A percentile compares a stretch with the other conserved stretches of the same genome.
Conservation (phyloP, 2,113 vertebrate genomes). For the Ciconia stormi region DNA sequence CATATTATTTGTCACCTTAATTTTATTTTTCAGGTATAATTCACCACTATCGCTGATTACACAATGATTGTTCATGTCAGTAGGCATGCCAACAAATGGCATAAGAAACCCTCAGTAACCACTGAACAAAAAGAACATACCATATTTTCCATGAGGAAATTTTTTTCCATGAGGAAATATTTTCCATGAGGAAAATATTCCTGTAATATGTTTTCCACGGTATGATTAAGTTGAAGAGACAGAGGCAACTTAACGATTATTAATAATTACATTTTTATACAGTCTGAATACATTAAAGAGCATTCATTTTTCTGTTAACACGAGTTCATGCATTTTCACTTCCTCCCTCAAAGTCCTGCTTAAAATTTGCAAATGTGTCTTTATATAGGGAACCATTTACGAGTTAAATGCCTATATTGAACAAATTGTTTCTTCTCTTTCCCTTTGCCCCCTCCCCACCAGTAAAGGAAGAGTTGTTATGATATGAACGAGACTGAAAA, state of each 20-base stretch:
- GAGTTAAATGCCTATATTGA: background rate
- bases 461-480: background rate
- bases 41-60: background rate
- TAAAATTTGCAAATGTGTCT: background rate
- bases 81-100: background rate
- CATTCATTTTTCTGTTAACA: background rate
- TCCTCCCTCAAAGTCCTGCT: background rate
- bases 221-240: background rate
- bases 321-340: background rate
- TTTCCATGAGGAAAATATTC: background rate
- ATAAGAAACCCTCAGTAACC: background rate
- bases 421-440: background rate
- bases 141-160: background rate
- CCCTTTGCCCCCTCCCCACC: background rate
- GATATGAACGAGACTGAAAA: background rate
- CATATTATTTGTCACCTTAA: background rate
- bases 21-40: background rate
- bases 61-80: background rate
- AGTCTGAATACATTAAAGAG: background rate
- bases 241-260: background rate
- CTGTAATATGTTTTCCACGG: background rate
- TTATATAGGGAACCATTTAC: background rate
- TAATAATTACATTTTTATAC: background rate
- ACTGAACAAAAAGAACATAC: background rate
- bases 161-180: no score